These are phyloP conservation scores for Pediacus dermestoides DNA, from an alignment of 2,888 invertebrate species.

Conservation along the genomic window DNA sequence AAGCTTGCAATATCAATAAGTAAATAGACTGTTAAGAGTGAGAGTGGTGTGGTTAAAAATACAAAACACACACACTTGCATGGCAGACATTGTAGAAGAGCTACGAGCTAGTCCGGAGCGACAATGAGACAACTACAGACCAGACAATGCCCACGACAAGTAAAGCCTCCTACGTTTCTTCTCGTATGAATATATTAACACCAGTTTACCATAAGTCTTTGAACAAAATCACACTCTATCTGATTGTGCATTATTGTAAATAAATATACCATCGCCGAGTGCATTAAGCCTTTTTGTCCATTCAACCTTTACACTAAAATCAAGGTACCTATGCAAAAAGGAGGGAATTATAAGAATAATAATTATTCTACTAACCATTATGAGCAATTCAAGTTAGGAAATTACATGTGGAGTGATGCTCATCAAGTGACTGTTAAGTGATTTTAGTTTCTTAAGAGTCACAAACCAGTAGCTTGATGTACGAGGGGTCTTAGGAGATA, in stretches of 20 bases:
- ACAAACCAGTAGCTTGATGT: no score
- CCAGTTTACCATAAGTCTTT: slow-evolving; percentile 44
- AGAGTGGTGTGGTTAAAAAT: slow-evolving; percentile 28
- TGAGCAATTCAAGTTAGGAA: no score
- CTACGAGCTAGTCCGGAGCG: slow-evolving; percentile 35
- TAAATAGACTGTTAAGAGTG: slow-evolving; percentile 8
- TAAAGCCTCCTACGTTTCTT: slow-evolving; percentile 35
- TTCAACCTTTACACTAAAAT: no score
- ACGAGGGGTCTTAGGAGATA: no score
- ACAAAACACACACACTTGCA: slow-evolving; percentile 27
- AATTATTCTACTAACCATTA: no score
- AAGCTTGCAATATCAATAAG: slow-evolving; percentile 1
- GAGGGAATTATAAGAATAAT: no score
- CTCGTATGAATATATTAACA: slow-evolving; percentile 47
- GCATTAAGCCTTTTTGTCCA: no score
- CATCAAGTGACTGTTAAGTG: no score
- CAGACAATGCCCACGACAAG: slow-evolving; percentile 37
- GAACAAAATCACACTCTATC: slow-evolving; percentile 27
- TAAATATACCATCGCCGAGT: slow-evolving; percentile 25
- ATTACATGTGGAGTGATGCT: no score
- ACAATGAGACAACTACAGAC: slow-evolving; percentile 34
- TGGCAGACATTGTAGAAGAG: slow-evolving; percentile 29
- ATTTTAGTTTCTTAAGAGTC: no score
- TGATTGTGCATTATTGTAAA: slow-evolving; percentile 28
- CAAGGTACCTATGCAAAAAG: no score